phyloP scores from a whole-genome alignment of 2,888 invertebrate species.

The Acholoe squamosa region DNA sequence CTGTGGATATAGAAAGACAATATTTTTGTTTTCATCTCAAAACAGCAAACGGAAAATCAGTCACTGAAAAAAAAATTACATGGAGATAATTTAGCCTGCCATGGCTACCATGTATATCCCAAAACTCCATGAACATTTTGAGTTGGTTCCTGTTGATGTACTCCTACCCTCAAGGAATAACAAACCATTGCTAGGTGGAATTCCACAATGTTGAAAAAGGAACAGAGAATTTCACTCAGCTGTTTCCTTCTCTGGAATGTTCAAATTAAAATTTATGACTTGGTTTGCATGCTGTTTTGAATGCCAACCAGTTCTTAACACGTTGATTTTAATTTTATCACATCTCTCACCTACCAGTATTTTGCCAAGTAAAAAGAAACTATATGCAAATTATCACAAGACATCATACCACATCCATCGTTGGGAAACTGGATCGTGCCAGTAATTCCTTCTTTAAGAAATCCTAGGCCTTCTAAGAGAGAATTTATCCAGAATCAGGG shows the following conservation, averaged over 20 bases:
- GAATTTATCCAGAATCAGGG: constrained; percentile 33
- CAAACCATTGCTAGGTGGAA: background rate
- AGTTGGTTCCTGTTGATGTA: constrained; percentile 14
- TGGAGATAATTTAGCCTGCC: background rate
- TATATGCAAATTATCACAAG: constrained; percentile 30
- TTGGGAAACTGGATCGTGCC: constrained; percentile 31
- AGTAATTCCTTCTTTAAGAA: constrained; percentile 12
- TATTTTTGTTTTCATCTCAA: constrained; percentile 49
- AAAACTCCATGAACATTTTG: background rate
- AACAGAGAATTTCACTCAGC: background rate
- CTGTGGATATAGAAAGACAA: constrained; percentile 27
- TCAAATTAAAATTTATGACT: constrained; percentile 26
- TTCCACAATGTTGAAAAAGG: background rate
- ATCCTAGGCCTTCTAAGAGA: constrained; percentile 1
- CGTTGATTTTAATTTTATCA: constrained; percentile 59
- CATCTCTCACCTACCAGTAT: constrained; percentile 52
- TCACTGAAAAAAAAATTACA: background rate
- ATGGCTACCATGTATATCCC: background rate
- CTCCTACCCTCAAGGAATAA: background rate
- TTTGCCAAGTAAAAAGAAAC: constrained; percentile 17
- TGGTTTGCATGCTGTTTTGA: constrained; percentile 60
- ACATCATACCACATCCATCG: constrained; percentile 39
- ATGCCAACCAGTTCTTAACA: constrained; percentile 58
- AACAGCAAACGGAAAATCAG: constrained; percentile 40
- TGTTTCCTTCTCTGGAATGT: constrained; percentile 46